Percentiles rank a stretch among this genome's conserved stretches.
These are phyloP conservation scores for Aphrocallistes beatrix DNA, from an alignment of 37 sponge, comb jelly and placozoan species.

Conservation along the genomic window DNA sequence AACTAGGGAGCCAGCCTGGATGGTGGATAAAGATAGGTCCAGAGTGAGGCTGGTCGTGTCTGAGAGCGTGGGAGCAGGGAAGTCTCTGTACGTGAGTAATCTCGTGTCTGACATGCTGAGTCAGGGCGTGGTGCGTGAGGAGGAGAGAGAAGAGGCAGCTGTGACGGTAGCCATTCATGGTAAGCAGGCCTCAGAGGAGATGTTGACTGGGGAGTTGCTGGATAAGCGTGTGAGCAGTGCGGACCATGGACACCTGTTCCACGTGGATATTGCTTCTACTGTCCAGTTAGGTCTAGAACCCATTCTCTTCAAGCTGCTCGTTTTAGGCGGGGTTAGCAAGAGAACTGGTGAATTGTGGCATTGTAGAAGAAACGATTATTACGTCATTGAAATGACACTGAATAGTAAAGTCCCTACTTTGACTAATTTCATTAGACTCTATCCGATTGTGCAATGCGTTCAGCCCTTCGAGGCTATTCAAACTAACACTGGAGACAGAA, in stretches of 20 bases:
- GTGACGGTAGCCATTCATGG: background rate
- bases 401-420: background rate
- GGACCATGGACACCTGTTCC: background rate
- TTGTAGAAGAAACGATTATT: background rate
- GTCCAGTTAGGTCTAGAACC: background rate
- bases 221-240: background rate
- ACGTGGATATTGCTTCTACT: conserved; percentile 4
- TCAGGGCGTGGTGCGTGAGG: background rate
- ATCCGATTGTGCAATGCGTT: background rate
- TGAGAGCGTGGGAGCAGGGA: background rate
- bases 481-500: background rate
- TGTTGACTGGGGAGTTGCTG: background rate
- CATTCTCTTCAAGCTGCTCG: background rate
- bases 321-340: background rate
- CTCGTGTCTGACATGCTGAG: background rate
- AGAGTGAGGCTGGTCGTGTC: conserved; percentile 2
- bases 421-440: background rate
- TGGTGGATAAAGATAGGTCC: background rate
- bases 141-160: background rate
- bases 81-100: background rate
- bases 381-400: background rate
- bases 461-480: background rate
- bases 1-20: background rate
- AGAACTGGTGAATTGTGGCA: background rate
- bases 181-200: conserved; percentile 4